Base-by-base conservation (phyloP, 2,888 invertebrate genomes). In the Crematogaster levior region DNA sequence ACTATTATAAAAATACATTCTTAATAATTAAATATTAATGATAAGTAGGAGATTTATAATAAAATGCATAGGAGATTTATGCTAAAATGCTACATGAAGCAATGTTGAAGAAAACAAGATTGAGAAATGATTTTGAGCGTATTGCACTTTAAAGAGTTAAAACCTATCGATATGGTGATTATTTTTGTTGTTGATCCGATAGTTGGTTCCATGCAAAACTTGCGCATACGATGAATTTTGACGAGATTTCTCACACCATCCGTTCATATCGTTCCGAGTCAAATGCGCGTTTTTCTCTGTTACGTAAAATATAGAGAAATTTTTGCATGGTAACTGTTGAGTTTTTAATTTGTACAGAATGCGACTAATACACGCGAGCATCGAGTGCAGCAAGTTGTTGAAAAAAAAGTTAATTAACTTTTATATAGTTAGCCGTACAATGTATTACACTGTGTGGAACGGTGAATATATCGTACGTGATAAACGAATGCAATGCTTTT, bases 291-390 rank as follows among this genome's bases (percentile, higher is more conserved):
- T 75, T 75, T 75, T 37, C n/a, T 37, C n/a, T 37, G 48, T n/a
- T n/a, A n/a, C 9, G 27, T 30, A 56, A 77, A 77, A 77, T 70
- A 40, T 12, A 12, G 48, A 1, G 7, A 56, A 72, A 79, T 70
- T 70, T 79, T 68, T 30, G 53, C 56, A 24, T 24, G 24, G 34
- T 12, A 77, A 24, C 43, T 34, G 21, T 72, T 21, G 68, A 77
- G 66, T 30, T 79, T 77, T 77, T 72, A 79, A 79, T 79, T 77
- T 72, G 77, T 70, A 72, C 9, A 56, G 40, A 77, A 18, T 51
- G 43, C 66, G n/a, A 7, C 43, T 21, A 30, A 53, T 18, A 27
- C 15, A 21, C 34, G 10, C 56, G 21, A 10, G 30, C 12, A n/a
- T 43, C 24, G 70, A 68, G 43, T 53, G 53, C 30, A 37, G 53